Percentiles rank a stretch among this genome's conserved stretches.
phyloP scores from a whole-genome alignment of 1,140 invertebrate species.

The Pemphigus obesinymphae region DNA sequence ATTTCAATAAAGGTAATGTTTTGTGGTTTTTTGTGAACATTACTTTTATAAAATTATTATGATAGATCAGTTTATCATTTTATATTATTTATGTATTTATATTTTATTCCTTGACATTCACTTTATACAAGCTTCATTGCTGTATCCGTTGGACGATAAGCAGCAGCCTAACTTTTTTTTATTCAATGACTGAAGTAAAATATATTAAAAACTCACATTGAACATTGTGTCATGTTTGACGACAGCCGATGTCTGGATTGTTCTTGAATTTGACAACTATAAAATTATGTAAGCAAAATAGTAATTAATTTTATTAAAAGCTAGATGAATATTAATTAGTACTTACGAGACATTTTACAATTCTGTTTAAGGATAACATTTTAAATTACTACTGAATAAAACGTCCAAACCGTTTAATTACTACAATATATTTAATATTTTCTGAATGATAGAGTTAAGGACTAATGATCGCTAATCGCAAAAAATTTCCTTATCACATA shows the following conservation, averaged over 20 bases:
- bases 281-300: not conserved
- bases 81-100: too few species aligned
- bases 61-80: too few species aligned
- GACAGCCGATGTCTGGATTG: constrained; percentile 48
- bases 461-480: not conserved
- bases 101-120: too few species aligned
- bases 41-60: too few species aligned
- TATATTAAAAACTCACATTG: constrained; percentile 8
- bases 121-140: too few species aligned
- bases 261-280: constrained; percentile 48
- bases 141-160: too few species aligned
- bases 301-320: not conserved
- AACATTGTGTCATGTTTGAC: constrained; percentile 47
- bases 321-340: too few species aligned
- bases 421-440: not conserved
- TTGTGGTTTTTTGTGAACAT: too few species aligned
- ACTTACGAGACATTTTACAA: constrained; percentile 27
- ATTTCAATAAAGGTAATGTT: too few species aligned
- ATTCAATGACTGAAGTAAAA: too few species aligned
- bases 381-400: not conserved
- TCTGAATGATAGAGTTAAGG: not conserved
- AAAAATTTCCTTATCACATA: not conserved
- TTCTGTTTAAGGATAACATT: constrained; percentile 26
- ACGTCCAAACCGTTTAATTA: not conserved
- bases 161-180: too few species aligned